Evolutionary conservation across 2,113 vertebrate genomes (phyloP), one percentile per base, ranked within the genome.

Genomic region (Cardinalis cardinalis): DNA sequence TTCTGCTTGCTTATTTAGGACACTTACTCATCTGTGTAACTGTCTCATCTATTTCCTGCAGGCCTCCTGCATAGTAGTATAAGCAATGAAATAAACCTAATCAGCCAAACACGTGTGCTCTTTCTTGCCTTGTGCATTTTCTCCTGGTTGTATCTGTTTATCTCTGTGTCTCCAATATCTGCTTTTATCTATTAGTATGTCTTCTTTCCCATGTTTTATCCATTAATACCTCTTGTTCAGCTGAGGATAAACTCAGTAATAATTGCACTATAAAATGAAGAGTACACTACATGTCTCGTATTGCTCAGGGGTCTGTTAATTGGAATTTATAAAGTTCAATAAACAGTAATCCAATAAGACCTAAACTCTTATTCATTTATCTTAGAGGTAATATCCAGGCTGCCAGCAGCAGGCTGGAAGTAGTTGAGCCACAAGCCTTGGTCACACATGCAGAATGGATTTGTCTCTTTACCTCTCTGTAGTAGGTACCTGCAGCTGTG

Each of bases 251-350:
- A 97, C 97, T 97, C 96, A 92, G 96, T 98, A 97, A 98, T 97
- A 98, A 98, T 98, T 97, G 95, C 68, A 84, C 97, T 95, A 96
- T 97, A 97, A 97, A 97, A 96, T 94, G 96, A 97, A 97, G 97
- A 97, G 94, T 90, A 86, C 95, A 96, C 96, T 96, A 92, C 64
- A 74, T 97, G 97, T 97, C 95, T 95, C 96, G 96, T 97, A 97
- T 97, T 97, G 97, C 98, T 97, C 97, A 97, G 96, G 97, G 97
- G 97, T 97, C 95, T 98, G 97, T 97, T 98, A 98, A 98, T 97
- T 98, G 97, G 97, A 98, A 98, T 98, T 98, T 98, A 98, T 98
- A 98, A 98, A 98, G 97, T 98, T 98, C 97, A 98, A 98, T 98
- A 98, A 98, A 97, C 96, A 96, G 97, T 97, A 98, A 98, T 98